Percentiles rank a stretch among this genome's conserved stretches.
These are phyloP conservation scores for Rhynchotus rufescens DNA, from an alignment of 2,797 vertebrate genomes.

Conservation along the genomic window DNA sequence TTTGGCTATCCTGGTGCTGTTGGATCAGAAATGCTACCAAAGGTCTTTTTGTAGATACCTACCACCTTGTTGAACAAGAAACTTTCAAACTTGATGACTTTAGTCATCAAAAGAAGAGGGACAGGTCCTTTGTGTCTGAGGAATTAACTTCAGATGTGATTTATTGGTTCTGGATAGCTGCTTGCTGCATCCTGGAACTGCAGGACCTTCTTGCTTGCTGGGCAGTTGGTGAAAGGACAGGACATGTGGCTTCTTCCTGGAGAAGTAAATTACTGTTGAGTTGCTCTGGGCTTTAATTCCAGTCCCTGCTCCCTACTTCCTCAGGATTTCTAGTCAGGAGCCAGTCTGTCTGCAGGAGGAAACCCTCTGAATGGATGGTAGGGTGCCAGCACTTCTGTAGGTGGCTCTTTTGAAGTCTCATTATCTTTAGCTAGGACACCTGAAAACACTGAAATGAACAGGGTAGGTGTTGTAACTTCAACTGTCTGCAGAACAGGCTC, in stretches of 20 bases:
- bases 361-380: background rate
- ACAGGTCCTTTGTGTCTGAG: background rate
- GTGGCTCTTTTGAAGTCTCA: conserved; percentile 19
- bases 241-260: background rate
- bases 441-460: background rate
- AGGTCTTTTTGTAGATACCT: background rate
- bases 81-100: background rate
- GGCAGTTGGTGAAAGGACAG: background rate
- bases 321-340: conserved; percentile 33
- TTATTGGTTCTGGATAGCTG: background rate
- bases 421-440: background rate
- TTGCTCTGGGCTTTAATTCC: background rate
- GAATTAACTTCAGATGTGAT: background rate
- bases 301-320: background rate
- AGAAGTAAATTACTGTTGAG: background rate
- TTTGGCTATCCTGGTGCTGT: background rate
- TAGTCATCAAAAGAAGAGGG: background rate
- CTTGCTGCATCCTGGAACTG: background rate
- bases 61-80: background rate
- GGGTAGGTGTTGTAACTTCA: background rate
- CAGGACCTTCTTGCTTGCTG: background rate
- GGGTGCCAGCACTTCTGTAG: background rate
- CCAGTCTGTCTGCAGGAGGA: conserved; percentile 32
- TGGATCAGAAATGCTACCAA: accelerated
- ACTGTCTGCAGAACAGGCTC: background rate